Base-by-base conservation (phyloP, 2,888 invertebrate species). In the Tinea semifulvella region DNA sequence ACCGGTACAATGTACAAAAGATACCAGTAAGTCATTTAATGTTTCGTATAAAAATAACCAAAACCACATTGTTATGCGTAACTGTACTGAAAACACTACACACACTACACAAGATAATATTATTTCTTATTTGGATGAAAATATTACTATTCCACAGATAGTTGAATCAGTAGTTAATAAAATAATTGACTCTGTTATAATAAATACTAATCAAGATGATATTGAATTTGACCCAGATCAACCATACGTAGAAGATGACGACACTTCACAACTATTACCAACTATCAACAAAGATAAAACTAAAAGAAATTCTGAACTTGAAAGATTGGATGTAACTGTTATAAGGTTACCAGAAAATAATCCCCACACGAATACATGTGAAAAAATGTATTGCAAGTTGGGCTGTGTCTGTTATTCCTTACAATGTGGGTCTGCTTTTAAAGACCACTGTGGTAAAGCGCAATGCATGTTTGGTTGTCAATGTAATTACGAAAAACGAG, bases 321-420 rank as follows among this genome's bases (percentile, higher is more conserved):
- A 73, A 45, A 75, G 87, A 50, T 73, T 89, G 26, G 88, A 85
- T 65, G 88, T 88, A 6, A 88, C 87, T 47, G 82, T 89, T 22
- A 87, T 89, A 44, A 84, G 83, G 56, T 70, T 74, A 47, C 60
- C 72, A 19, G 65, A 48, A 14, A 49, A 70, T 45, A 57, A 54
- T 6, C 48, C 49, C 16, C 48, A 54, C 42, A 52, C 52, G 22
- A 48, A 49, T 18, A 43, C 49, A 31, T 90, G 90, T 56, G 50
- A 48, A 1, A 84, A 87, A 52, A 66, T 72, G 4, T 74, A 63
- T 60, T 90, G 90, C 56, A 62, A 62, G 47, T 62, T 88, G 45
- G 90, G 90, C 3, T 90, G 90, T 58, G 59, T 90, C 27, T 90
- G 90, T 56, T 70, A 76, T 42, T 88, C 88, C 52, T 58, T 89